Conservation (phyloP, 2,113 vertebrate species). For the Bombycilla garrulus region DNA sequence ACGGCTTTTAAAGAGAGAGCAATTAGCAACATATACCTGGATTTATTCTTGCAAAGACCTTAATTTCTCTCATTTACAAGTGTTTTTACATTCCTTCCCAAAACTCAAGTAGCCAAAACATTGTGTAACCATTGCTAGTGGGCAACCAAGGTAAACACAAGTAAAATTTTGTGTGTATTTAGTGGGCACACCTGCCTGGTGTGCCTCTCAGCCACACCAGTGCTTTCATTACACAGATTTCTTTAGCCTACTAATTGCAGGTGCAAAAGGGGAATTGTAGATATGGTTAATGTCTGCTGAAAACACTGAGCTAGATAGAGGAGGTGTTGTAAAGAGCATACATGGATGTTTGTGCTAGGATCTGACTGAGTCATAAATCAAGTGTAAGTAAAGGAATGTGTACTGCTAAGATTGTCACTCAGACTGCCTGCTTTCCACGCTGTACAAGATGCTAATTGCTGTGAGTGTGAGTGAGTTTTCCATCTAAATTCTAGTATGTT, state of each 20-base stretch:
- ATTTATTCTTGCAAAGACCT: neutral
- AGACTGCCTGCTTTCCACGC: neutral
- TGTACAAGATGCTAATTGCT: neutral
- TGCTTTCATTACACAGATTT: neutral
- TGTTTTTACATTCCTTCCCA: neutral
- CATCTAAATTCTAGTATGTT: neutral
- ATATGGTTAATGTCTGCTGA: neutral
- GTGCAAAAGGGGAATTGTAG: neutral
- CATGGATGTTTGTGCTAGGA: neutral
- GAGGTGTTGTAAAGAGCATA: neutral
- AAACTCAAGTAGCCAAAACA: neutral
- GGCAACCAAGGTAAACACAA: slow-evolving; percentile 4
- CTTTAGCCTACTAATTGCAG: slow-evolving; percentile 8
- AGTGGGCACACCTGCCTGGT: neutral
- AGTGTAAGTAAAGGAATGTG: neutral
- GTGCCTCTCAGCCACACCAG: neutral
- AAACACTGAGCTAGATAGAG: neutral
- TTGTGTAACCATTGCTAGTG: neutral
- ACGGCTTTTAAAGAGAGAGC: neutral
- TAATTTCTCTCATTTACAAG: neutral
- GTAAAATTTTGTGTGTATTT: neutral
- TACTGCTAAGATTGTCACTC: neutral
- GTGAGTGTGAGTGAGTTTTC: neutral
- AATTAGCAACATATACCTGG: neutral
- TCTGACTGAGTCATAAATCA: neutral